Evolutionary conservation across 2,888 invertebrate genomes (phyloP), one percentile per base, ranked within the genome.

Genomic region (Dryocosmus kuriphilus): DNA sequence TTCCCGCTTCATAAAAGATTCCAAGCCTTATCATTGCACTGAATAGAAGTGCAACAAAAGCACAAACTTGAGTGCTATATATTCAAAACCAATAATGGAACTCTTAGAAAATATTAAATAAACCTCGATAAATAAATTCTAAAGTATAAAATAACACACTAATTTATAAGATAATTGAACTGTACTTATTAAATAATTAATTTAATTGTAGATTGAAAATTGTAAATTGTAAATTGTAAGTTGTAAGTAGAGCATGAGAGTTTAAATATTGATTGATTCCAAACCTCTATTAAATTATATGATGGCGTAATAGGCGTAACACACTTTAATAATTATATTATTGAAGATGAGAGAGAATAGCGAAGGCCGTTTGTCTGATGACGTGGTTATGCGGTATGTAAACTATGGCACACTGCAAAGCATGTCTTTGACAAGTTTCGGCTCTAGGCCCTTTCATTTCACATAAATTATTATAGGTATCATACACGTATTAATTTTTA

Each of bases 271-370:
- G 60, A 60, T 60, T 60, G 27, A 60, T 60, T 27, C 27, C 27
- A 60, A 27, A 27, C 60, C 60, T 60, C 27, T 60, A 27, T 71
- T 77, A 67, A 67, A 46, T 61, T 46, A 63, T 51, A 57, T 51
- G 22, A 65, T 24, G 35, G 11, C 24, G 24, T 22, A 24, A 65
- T 65, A 24, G 41, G 8, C 63, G 46, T 80, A 80, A 80, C 81
- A 75, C 71, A 80, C 60, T 80, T 83, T 82, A 81, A 76, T 80
- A 79, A 79, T 84, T 85, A 84, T 86, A 84, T 86, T 84, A 81
- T 76, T 27, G 75, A 73, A 77, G 65, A 83, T 81, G 83, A 84
- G 79, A 82, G 75, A 81, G 30, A 81, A 77, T 76, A 81, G 77
- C 61, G 62, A 75, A 78, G 77, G 51, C 63, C 38, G 41, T 76